phyloP scores from a whole-genome alignment of 2,797 vertebrate species.

The Bovichtus diacanthus region DNA sequence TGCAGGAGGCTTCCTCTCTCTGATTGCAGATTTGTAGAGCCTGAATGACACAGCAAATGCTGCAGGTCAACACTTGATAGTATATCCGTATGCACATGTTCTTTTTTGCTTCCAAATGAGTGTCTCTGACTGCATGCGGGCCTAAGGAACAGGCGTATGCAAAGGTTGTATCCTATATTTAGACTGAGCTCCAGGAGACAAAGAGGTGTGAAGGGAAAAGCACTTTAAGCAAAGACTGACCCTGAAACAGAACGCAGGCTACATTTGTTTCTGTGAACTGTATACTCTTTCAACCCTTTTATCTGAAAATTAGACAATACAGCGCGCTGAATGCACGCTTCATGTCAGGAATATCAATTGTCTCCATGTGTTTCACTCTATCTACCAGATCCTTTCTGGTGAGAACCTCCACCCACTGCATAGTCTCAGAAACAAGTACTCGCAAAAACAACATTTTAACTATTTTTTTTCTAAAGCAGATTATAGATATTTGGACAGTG shows the following conservation, averaged over 20 bases:
- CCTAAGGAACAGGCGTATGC: not conserved
- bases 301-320: not conserved
- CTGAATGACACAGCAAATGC: not conserved
- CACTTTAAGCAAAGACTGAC: constrained; percentile 36
- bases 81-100: not conserved
- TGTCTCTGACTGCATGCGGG: not conserved
- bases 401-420: not conserved
- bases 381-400: not conserved
- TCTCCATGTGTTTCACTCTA: not conserved
- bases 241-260: constrained; percentile 13
- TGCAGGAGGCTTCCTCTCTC: constrained; percentile 1
- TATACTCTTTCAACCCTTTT: not conserved
- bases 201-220: constrained; percentile 26
- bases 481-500: not conserved
- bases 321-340: not conserved
- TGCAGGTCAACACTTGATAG: not conserved
- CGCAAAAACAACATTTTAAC: not conserved
- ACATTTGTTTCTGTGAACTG: not conserved
- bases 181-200: constrained; percentile 26
- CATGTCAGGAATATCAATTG: not conserved
- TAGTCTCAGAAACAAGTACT: not conserved
- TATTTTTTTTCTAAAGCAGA: not conserved
- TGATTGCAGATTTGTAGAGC: constrained; percentile 29
- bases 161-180: constrained; percentile 35
- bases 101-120: not conserved